Percentiles rank a stretch among this genome's conserved stretches.
These are phyloP conservation scores for Bombus fervidus DNA, from an alignment of 1,140 invertebrate genomes.

Conservation along the genomic window DNA sequence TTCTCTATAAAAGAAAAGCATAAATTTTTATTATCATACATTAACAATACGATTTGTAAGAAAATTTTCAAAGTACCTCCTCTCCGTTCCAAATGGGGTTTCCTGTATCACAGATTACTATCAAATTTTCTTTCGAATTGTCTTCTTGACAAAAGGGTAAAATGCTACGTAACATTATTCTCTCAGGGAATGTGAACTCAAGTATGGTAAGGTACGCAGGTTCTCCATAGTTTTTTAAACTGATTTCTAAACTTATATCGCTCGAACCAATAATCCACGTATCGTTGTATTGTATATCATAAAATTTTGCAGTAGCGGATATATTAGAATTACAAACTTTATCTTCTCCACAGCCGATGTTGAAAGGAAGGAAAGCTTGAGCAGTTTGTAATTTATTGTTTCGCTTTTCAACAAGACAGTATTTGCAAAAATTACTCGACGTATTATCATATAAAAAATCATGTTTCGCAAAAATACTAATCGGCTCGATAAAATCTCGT, in stretches of 20 bases:
- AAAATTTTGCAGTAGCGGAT: slow-evolving; percentile 58
- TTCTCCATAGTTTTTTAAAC: slow-evolving; percentile 75
- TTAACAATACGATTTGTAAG: neutral
- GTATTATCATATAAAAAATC: slow-evolving; percentile 28
- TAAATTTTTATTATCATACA: neutral
- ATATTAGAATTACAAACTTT: slow-evolving; percentile 79
- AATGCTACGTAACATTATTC: slow-evolving; percentile 71
- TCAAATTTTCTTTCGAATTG: slow-evolving; percentile 42
- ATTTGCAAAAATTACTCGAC: slow-evolving; percentile 48
- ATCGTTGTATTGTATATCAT: slow-evolving; percentile 60
- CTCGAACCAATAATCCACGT: slow-evolving; percentile 78
- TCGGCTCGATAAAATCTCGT: slow-evolving; percentile 66
- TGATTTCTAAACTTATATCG: slow-evolving; percentile 71
- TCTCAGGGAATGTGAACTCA: slow-evolving; percentile 66
- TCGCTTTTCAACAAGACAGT: slow-evolving; percentile 63
- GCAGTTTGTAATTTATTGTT: slow-evolving; percentile 27
- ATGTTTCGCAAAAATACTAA: slow-evolving; percentile 67
- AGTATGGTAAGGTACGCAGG: slow-evolving; percentile 75
- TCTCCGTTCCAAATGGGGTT: slow-evolving; percentile 68
- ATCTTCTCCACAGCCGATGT: slow-evolving; percentile 77
- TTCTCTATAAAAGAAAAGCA: slow-evolving; percentile 59
- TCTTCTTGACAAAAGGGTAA: slow-evolving; percentile 77
- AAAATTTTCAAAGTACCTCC: slow-evolving; percentile 44
- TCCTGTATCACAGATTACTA: slow-evolving; percentile 65
- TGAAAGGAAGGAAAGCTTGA: slow-evolving; percentile 74